These are phyloP conservation scores for Pagrus major DNA, from an alignment of 2,113 vertebrate genomes.

Conservation along the genomic window DNA sequence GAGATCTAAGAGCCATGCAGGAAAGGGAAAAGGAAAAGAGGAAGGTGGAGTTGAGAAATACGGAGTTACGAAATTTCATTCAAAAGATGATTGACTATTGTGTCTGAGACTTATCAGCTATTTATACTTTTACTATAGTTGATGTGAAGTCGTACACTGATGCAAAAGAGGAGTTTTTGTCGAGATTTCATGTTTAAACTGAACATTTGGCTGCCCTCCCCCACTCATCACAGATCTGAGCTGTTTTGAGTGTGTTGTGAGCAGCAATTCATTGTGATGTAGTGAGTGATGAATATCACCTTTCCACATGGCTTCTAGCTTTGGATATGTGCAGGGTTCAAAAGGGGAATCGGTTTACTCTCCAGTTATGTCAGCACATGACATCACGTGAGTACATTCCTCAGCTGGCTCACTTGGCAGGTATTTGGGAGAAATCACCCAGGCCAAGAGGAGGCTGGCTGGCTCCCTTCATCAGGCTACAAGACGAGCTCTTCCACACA, in stretches of 20 bases:
- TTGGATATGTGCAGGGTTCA: slow-evolving; percentile 42
- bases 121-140: background rate
- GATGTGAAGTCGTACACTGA: background rate
- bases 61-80: slow-evolving; percentile 15
- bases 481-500: background rate
- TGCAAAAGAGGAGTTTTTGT: background rate
- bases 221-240: slow-evolving; percentile 17
- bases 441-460: slow-evolving; percentile 33
- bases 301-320: slow-evolving; percentile 36
- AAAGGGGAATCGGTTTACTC: slow-evolving; percentile 54
- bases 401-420: slow-evolving; percentile 65
- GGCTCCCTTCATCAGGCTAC: slow-evolving; percentile 23
- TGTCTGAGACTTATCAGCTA: background rate
- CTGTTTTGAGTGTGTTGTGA: background rate
- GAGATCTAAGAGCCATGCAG: slow-evolving; percentile 54
- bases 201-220: background rate
- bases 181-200: background rate
- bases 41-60: slow-evolving; percentile 50
- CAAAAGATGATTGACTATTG: background rate
- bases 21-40: slow-evolving; percentile 41
- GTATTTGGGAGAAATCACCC: slow-evolving; percentile 61
- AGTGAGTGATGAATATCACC: slow-evolving; percentile 34
- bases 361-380: slow-evolving; percentile 68
- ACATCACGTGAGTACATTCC: slow-evolving; percentile 70
- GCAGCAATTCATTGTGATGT: slow-evolving; percentile 18